Evolutionary conservation across 2,797 vertebrate species (phyloP).

Genomic region (Hippocampus kuda): DNA sequence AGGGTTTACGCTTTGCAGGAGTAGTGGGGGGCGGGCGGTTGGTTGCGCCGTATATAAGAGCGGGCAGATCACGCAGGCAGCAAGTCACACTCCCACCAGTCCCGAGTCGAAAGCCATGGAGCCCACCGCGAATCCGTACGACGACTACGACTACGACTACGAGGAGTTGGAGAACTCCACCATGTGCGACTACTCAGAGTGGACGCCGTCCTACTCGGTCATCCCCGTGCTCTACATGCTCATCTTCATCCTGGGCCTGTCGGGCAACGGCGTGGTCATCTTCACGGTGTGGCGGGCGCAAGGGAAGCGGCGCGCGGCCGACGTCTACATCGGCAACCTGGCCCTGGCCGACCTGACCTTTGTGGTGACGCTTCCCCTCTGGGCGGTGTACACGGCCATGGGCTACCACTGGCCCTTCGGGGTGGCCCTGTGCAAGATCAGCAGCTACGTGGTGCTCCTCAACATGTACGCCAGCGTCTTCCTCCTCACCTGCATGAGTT

Average conservation of each 20-base stretch:
- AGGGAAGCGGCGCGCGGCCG: slow-evolving; percentile 68
- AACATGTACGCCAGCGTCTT: slow-evolving; percentile 91
- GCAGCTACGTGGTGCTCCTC: slow-evolving; percentile 81
- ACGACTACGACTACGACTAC: slow-evolving; percentile 51
- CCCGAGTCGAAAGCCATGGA: slow-evolving; percentile 17
- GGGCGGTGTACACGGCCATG: slow-evolving; percentile 85
- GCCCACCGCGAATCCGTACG: slow-evolving; percentile 3
- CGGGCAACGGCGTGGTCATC: slow-evolving; percentile 81
- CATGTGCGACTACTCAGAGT: slow-evolving; percentile 69
- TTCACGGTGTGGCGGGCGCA: slow-evolving; percentile 77
- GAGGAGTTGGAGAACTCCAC: slow-evolving; percentile 51
- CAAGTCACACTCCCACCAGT: slow-evolving; percentile 41
- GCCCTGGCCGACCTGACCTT: slow-evolving; percentile 84
- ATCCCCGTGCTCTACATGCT: slow-evolving; percentile 81
- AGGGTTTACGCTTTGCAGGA: neutral
- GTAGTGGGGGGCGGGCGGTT: slow-evolving; percentile 20
- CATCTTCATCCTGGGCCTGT: slow-evolving; percentile 79
- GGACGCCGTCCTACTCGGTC: slow-evolving; percentile 71
- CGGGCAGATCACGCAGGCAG: slow-evolving; percentile 27
- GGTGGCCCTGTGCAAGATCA: slow-evolving; percentile 79
- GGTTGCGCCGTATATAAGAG: slow-evolving; percentile 54
- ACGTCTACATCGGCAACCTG: slow-evolving; percentile 83
- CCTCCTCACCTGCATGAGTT: slow-evolving; percentile 84
- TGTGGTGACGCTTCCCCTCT: slow-evolving; percentile 78
- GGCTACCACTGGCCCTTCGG: slow-evolving; percentile 89